These are phyloP conservation scores for Oreochromis niloticus DNA, from an alignment of 2,113 vertebrate species.

Conservation along the genomic window DNA sequence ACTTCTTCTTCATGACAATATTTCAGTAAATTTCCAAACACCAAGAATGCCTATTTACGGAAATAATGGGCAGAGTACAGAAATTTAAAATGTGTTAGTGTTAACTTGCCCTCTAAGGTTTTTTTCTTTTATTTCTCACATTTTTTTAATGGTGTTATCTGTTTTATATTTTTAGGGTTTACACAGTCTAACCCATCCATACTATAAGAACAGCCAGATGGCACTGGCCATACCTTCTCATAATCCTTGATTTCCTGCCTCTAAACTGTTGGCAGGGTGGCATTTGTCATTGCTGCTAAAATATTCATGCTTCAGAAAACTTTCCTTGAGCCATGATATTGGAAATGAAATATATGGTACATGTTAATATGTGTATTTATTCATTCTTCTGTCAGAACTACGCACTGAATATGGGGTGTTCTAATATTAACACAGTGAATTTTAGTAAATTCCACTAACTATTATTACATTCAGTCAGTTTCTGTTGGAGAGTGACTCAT, in stretches of 20 bases:
- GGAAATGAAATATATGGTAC: neutral
- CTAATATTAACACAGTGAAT: neutral
- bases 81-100: rapidly evolving
- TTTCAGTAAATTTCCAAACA: neutral
- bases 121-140: neutral
- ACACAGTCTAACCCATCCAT: neutral
- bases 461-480: neutral
- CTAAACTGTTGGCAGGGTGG: neutral
- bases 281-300: neutral
- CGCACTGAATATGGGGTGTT: neutral
- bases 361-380: neutral
- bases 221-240: rapidly evolving
- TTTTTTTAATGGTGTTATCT: rapidly evolving
- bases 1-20: neutral
- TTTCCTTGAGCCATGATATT: neutral
- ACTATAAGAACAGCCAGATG: neutral
- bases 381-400: neutral
- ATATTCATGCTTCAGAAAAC: neutral
- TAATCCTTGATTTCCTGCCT: neutral
- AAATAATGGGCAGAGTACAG: neutral
- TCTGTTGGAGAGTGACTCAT: rapidly evolving
- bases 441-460: neutral
- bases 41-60: rapidly evolving
- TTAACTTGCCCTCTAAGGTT: neutral
- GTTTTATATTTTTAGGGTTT: neutral